Evolutionary conservation across 2,797 vertebrate species (phyloP).

Genomic region (Microctenopoma stevenorrisi): DNA sequence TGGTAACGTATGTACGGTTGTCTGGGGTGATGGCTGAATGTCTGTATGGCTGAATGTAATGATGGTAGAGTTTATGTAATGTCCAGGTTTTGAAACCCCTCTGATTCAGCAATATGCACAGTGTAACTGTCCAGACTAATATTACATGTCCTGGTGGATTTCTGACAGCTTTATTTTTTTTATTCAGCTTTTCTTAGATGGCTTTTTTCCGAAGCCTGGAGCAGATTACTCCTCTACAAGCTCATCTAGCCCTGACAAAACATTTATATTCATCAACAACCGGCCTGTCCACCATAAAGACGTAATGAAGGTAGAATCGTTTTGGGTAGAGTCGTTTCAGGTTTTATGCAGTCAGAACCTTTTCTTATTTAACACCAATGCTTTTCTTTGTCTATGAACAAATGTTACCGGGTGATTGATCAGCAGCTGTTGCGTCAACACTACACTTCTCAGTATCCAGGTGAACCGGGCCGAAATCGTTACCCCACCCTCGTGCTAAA

Average conservation of each 20-base stretch:
- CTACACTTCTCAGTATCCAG: constrained; percentile 82
- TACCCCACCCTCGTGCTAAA: constrained; percentile 91
- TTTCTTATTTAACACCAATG: background rate
- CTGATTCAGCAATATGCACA: constrained; percentile 40
- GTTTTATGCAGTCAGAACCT: no score
- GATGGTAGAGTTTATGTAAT: constrained; percentile 45
- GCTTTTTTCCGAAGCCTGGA: constrained; percentile 91
- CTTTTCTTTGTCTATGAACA: background rate
- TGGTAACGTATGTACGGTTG: background rate
- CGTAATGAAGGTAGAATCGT: constrained; percentile 89
- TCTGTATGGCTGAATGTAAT: constrained; percentile 34
- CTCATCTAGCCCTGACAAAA: constrained; percentile 88
- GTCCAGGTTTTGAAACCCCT: constrained; percentile 40
- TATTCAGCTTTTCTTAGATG: constrained; percentile 88
- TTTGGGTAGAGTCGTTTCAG: no score
- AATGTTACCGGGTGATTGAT: constrained; percentile 26
- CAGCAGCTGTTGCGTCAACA: constrained; percentile 89
- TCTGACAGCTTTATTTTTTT: constrained; percentile 36
- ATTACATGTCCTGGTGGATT: background rate
- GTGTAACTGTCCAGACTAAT: constrained; percentile 29
- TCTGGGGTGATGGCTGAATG: background rate
- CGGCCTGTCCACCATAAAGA: constrained; percentile 93
- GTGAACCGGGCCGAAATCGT: constrained; percentile 80
- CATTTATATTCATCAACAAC: constrained; percentile 91
- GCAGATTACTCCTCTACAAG: constrained; percentile 86